These are phyloP conservation scores for Pica pica DNA, from an alignment of 2,113 vertebrate species.

Conservation along the genomic window DNA sequence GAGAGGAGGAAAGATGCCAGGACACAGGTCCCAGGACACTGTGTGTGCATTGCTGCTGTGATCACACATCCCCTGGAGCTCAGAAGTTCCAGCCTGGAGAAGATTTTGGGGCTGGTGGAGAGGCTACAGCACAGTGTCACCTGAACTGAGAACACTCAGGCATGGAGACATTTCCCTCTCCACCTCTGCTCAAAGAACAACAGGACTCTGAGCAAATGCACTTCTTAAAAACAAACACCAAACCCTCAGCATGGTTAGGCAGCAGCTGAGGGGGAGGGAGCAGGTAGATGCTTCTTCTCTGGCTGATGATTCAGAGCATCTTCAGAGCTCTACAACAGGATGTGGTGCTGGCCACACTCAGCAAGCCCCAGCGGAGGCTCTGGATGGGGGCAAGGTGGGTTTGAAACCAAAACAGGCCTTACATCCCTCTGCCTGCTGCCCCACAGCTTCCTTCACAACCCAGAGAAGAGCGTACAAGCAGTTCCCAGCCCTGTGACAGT, in stretches of 20 bases:
- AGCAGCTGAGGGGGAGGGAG: neutral
- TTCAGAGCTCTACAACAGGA: constrained; percentile 21
- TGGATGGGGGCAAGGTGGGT: neutral
- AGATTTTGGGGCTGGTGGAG: neutral
- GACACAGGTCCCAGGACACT: neutral
- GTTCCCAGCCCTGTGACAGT: neutral
- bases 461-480: rapidly evolving
- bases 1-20: neutral
- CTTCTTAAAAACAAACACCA: neutral
- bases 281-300: neutral
- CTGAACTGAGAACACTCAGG: neutral
- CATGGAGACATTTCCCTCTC: neutral
- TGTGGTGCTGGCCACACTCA: neutral
- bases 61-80: neutral
- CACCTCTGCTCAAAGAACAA: neutral
- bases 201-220: neutral
- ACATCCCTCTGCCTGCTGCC: neutral
- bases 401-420: neutral
- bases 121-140: neutral
- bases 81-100: neutral
- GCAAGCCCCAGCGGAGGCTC: neutral
- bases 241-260: neutral
- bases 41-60: neutral
- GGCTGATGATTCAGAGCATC: neutral
- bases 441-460: neutral